Evolutionary conservation across 2,888 invertebrate genomes (phyloP).

Genomic region (Chelonus formosanus): DNA sequence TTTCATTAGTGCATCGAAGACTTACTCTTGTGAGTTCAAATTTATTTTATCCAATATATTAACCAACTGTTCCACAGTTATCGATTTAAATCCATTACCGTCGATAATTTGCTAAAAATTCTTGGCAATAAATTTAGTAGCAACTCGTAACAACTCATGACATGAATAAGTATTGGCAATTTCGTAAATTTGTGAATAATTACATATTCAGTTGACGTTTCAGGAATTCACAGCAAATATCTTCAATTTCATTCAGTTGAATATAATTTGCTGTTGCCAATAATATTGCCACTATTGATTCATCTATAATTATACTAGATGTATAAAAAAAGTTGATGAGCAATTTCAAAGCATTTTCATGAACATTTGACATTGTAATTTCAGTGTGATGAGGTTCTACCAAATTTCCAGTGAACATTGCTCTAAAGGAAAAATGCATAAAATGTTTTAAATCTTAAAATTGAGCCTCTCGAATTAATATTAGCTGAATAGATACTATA

Average conservation of each 20-base stretch:
- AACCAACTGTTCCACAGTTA: constrained; percentile 94
- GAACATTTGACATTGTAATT: constrained; percentile 96
- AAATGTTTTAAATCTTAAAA: neutral
- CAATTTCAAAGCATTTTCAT: constrained; percentile 96
- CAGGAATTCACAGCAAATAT: constrained; percentile 98
- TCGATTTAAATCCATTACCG: constrained; percentile 95
- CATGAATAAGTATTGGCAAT: constrained; percentile 99
- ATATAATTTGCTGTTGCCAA: constrained; percentile 95
- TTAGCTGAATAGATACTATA: too few relatives aligned
- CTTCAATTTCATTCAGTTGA: constrained; percentile 95
- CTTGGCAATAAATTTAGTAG: constrained; percentile 98
- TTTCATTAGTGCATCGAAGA: constrained; percentile 97
- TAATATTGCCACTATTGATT: constrained; percentile 96
- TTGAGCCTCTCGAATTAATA: too few relatives aligned
- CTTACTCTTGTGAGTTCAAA: constrained; percentile 96
- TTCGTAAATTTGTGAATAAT: constrained; percentile 97
- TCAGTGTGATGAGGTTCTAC: constrained; percentile 99
- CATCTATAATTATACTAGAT: constrained; percentile 96
- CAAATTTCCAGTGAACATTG: constrained; percentile 98
- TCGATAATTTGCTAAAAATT: constrained; percentile 99
- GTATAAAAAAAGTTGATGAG: constrained; percentile 98
- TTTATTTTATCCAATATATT: constrained; percentile 99
- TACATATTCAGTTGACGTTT: constrained; percentile 95
- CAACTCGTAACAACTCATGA: constrained; percentile 91
- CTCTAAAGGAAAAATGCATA: constrained; percentile 68